Conservation (phyloP, 2,888 invertebrate species). For the Calephelis perditalis region DNA sequence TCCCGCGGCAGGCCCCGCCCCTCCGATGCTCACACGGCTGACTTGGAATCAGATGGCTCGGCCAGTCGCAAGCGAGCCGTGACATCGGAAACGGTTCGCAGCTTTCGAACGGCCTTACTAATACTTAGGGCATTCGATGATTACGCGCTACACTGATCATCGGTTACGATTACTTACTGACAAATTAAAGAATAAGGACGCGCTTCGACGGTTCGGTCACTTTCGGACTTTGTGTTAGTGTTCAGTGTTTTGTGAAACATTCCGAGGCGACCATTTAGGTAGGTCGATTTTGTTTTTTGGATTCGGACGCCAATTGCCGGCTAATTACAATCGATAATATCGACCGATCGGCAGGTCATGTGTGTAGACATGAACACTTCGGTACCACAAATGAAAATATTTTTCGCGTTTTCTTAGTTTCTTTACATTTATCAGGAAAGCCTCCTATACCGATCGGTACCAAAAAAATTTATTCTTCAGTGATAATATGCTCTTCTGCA, state of each 20-base stretch:
- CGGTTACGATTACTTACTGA: constrained; percentile 59
- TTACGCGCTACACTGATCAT: constrained; percentile 71
- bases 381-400: too few relatives aligned
- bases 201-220: constrained; percentile 40
- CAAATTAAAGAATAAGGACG: constrained; percentile 65
- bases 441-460: too few relatives aligned
- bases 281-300: constrained; percentile 29
- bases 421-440: too few relatives aligned
- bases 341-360: not conserved
- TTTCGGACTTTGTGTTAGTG: constrained; percentile 48
- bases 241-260: constrained; percentile 22
- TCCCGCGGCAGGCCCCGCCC: constrained; percentile 60
- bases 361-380: too few relatives aligned
- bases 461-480: too few relatives aligned
- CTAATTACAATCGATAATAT: constrained; percentile 6
- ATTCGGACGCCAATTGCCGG: not conserved
- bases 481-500: too few relatives aligned
- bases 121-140: constrained; percentile 68
- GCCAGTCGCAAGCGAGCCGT: constrained; percentile 77
- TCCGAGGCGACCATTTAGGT: constrained; percentile 39
- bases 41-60: constrained; percentile 76
- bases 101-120: constrained; percentile 54
- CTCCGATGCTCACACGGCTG: constrained; percentile 75
- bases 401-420: too few relatives aligned
- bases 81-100: constrained; percentile 74